These are phyloP conservation scores for Caradrina clavipalpis DNA, from an alignment of 2,888 invertebrate species.

Conservation along the genomic window DNA sequence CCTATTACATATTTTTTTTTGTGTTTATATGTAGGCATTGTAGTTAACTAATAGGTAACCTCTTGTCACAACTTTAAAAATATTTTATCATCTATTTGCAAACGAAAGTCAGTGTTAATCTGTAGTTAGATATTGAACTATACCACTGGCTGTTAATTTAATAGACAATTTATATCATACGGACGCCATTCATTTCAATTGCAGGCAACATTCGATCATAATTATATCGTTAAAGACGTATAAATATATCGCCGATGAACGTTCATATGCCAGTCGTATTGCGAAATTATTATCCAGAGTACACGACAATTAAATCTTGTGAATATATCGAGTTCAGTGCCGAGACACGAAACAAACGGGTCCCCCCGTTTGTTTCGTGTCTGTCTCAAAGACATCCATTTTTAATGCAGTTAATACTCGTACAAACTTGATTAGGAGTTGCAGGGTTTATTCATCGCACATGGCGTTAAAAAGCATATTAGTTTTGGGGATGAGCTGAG, in stretches of 20 bases:
- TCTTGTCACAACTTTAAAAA: neutral
- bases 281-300: slow-evolving; percentile 74
- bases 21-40: neutral
- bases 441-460: slow-evolving; percentile 47
- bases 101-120: slow-evolving; percentile 1
- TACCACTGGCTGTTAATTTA: slow-evolving; percentile 33
- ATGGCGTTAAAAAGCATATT: slow-evolving; percentile 24
- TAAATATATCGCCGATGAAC: slow-evolving; percentile 69
- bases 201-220: slow-evolving; percentile 53
- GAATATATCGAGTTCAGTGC: slow-evolving; percentile 72
- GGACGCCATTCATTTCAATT: slow-evolving; percentile 45
- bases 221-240: slow-evolving; percentile 57
- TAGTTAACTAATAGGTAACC: neutral
- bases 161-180: slow-evolving; percentile 31
- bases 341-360: slow-evolving; percentile 69
- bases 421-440: slow-evolving; percentile 56
- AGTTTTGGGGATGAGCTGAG: slow-evolving; percentile 9
- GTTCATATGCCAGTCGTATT: slow-evolving; percentile 69
- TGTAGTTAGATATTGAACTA: slow-evolving; percentile 7
- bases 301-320: slow-evolving; percentile 73
- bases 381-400: slow-evolving; percentile 75
- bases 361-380: too few relatives aligned
- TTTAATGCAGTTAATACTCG: slow-evolving; percentile 61
- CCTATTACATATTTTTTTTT: neutral
- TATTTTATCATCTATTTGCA: neutral